These are phyloP conservation scores for Hydropsyche betteni DNA, from an alignment of 2,888 invertebrate genomes.

Conservation along the genomic window DNA sequence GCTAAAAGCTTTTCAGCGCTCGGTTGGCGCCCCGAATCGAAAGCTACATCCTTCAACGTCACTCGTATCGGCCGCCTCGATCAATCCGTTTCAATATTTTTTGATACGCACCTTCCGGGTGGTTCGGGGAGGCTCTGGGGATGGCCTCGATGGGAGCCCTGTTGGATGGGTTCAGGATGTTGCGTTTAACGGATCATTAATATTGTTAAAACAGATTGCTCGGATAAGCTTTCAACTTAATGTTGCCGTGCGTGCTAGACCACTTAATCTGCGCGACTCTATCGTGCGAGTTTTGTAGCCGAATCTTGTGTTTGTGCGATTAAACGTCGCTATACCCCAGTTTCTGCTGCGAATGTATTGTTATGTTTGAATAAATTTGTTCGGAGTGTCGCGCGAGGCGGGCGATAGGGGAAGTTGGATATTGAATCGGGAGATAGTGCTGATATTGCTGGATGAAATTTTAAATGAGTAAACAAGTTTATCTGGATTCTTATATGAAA, in stretches of 20 bases:
- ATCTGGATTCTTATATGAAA: too few relatives aligned
- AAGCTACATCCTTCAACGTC: slow-evolving; percentile 48
- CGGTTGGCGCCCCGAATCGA: slow-evolving; percentile 26
- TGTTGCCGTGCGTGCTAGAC: slow-evolving; percentile 22
- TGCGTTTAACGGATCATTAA: slow-evolving; percentile 39
- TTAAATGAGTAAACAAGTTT: too few relatives aligned
- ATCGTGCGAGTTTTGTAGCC: too few relatives aligned
- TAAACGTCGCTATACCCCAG: too few relatives aligned
- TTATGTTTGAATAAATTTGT: too few relatives aligned
- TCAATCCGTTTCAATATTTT: slow-evolving; percentile 44
- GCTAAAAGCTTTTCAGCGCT: slow-evolving; percentile 46
- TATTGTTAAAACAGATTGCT: slow-evolving; percentile 39
- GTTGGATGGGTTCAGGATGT: slow-evolving; percentile 33
- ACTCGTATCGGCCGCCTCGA: slow-evolving; percentile 33
- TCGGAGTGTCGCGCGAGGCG: too few relatives aligned
- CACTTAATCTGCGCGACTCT: slow-evolving; percentile 22
- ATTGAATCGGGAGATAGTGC: too few relatives aligned
- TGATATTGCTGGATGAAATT: too few relatives aligned
- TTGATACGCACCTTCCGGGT: slow-evolving; percentile 20
- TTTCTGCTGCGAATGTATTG: too few relatives aligned
- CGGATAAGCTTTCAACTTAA: slow-evolving; percentile 33
- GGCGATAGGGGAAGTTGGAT: too few relatives aligned
- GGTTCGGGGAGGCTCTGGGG: not conserved
- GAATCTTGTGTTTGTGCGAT: too few relatives aligned
- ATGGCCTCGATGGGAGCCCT: not conserved